Base-by-base conservation (phyloP, 2,888 invertebrate species). In the Bellardia bayeri region DNA sequence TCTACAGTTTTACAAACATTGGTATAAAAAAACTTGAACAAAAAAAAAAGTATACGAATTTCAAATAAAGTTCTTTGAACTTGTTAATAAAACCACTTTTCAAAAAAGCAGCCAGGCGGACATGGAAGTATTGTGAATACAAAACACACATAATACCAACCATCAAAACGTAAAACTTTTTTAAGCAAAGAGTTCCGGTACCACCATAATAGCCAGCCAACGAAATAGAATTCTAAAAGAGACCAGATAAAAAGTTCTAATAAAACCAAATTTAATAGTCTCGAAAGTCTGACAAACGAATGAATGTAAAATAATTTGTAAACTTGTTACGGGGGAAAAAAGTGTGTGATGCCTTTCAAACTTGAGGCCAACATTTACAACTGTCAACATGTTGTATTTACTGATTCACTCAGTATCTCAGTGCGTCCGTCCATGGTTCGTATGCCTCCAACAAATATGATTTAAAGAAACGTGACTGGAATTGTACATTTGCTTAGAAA, bases 101-200 rank as follows among this genome's bases (percentile, higher is more conserved):
- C 30, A 13, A 54, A 33, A 71, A 54, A 61, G 40, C 64, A 66
- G 54, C 6, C 45, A 23, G 4, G 33, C 13, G n/a, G 8, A n/a
- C 30, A 58, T 58, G 45, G 37, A 69, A 61, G 30, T n/a, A 6
- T 80, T 63, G 63, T 51, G 30, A 40, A 80, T 42, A 30, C 33
- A 23, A 64, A 76, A 40, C 40, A 76, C 16, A 37, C 37, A 37
- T 1, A 5, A 3, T 6, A 37, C 37, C 5, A 33, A 33, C 33
- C 33, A 33, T 4, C 33, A 3, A 23, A 56, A 16, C 23, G 16
- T 37, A 2, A 66, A 45, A 37, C 16, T 33, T 23, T 61, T 61
- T 37, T 9, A 14, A 11, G n/a, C 58, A 42, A 75, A 86, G 37
- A 82, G 85, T 82, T 82, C 85, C 85, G 85, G 66, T 78, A 72